Evolutionary conservation across 2,888 invertebrate species (phyloP).

Genomic region (Desoria tigrina): DNA sequence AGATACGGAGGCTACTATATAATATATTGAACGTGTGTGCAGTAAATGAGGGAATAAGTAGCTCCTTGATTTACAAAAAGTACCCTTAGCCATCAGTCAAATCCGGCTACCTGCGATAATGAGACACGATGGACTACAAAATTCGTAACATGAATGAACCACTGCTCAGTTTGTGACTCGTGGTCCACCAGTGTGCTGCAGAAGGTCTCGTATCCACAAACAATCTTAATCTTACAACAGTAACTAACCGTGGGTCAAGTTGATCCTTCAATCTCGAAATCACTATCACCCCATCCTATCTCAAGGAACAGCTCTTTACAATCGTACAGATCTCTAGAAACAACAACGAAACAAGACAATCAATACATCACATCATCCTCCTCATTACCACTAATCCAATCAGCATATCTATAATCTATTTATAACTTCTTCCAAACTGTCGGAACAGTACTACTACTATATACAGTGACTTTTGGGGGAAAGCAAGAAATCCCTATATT

Average conservation of each 20-base stretch:
- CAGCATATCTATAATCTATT: no score
- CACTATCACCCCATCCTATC: neutral
- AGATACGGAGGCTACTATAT: no score
- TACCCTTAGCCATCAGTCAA: neutral
- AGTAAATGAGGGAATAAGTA: neutral
- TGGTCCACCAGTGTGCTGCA: slow-evolving; percentile 18
- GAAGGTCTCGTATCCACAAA: neutral
- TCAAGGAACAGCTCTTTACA: neutral
- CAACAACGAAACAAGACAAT: no score
- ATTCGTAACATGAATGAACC: slow-evolving; percentile 49
- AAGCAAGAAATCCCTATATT: no score
- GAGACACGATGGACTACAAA: slow-evolving; percentile 17
- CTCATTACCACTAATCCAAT: no score
- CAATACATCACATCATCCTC: no score
- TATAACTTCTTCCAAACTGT: no score
- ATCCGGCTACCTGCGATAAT: neutral
- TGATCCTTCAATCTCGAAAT: neutral
- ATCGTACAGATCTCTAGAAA: no score
- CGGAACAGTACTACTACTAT: no score
- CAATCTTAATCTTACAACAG: neutral
- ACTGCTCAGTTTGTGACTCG: slow-evolving; percentile 50
- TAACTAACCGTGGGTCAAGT: slow-evolving; percentile 5
- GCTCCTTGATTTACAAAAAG: slow-evolving; percentile 9
- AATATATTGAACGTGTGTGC: no score
- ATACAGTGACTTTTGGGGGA: no score